Conservation (phyloP, 2,797 vertebrate genomes). For the Pachyuromys duprasi region DNA sequence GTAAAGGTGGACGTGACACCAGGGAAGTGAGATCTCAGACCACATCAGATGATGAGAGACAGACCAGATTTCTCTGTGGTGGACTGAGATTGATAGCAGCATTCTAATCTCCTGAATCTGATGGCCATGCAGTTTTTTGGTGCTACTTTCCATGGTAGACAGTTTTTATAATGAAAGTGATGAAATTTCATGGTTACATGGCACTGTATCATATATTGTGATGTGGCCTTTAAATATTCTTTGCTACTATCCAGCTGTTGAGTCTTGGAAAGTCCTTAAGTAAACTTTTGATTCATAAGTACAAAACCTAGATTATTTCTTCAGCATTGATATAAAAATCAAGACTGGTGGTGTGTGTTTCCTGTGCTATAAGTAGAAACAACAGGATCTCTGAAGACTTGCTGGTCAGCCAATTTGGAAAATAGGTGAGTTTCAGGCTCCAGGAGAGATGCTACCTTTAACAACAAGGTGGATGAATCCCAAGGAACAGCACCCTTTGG, state of each 20-base stretch:
- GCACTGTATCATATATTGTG: fast-evolving
- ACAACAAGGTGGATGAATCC: neutral
- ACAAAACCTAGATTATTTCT: neutral
- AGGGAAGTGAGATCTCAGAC: too few species aligned
- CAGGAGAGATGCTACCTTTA: neutral
- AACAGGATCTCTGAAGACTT: neutral
- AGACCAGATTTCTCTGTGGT: neutral
- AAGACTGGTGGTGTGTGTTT: neutral
- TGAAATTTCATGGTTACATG: too few species aligned
- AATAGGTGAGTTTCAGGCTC: neutral
- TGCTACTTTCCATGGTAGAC: too few species aligned
- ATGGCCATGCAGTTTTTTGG: neutral
- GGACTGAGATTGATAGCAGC: neutral
- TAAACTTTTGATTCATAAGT: neutral
- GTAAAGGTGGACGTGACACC: neutral
- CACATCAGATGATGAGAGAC: neutral
- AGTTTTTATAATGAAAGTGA: too few species aligned
- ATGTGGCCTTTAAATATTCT: neutral
- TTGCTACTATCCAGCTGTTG: neutral
- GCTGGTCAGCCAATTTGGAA: neutral
- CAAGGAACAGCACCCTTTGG: neutral
- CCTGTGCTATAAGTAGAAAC: neutral
- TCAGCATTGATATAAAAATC: neutral
- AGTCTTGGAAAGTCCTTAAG: neutral
- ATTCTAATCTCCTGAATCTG: neutral